Percentiles rank a stretch among this genome's conserved stretches.
Conservation (phyloP, 2,113 vertebrate species). For the Epinephelus lanceolatus region DNA sequence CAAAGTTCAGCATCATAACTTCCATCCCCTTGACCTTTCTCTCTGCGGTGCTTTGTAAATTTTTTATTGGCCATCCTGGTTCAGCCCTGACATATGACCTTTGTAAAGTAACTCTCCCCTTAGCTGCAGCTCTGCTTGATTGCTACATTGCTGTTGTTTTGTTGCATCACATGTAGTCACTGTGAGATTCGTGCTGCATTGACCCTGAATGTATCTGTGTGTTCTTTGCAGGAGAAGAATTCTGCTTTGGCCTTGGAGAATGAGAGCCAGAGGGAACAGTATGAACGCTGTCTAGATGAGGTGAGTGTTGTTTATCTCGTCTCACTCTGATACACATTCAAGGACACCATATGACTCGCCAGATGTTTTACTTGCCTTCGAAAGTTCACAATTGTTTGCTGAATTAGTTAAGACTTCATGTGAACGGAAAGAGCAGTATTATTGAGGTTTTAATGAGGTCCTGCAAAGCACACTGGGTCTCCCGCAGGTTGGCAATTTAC, state of each 20-base stretch:
- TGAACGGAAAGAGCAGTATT: neutral
- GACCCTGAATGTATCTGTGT: constrained; percentile 58
- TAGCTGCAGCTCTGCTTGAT: constrained; percentile 18
- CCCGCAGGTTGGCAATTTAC: constrained; percentile 35
- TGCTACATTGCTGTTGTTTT: constrained; percentile 17
- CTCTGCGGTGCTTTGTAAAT: constrained; percentile 27
- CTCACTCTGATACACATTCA: neutral
- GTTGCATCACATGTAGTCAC: constrained; percentile 28
- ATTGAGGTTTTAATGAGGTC: constrained; percentile 38
- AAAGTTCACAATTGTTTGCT: neutral
- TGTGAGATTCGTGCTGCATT: neutral
- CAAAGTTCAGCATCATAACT: constrained; percentile 80
- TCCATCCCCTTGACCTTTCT: constrained; percentile 77
- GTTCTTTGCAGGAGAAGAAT: constrained; percentile 87
- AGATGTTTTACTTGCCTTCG: constrained; percentile 31
- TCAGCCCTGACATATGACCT: constrained; percentile 71
- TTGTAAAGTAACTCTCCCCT: constrained; percentile 47
- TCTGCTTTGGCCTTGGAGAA: constrained; percentile 91
- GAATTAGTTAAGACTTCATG: neutral
- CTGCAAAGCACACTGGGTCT: neutral
- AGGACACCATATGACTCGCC: neutral
- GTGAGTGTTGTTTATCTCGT: constrained; percentile 78
- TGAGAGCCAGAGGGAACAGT: constrained; percentile 93
- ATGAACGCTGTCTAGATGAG: constrained; percentile 94
- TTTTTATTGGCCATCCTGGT: constrained; percentile 58